Percentiles rank a stretch among this genome's conserved stretches.
These are phyloP conservation scores for Mus pahari DNA, from an alignment of 2,113 vertebrate genomes.

Conservation along the genomic window DNA sequence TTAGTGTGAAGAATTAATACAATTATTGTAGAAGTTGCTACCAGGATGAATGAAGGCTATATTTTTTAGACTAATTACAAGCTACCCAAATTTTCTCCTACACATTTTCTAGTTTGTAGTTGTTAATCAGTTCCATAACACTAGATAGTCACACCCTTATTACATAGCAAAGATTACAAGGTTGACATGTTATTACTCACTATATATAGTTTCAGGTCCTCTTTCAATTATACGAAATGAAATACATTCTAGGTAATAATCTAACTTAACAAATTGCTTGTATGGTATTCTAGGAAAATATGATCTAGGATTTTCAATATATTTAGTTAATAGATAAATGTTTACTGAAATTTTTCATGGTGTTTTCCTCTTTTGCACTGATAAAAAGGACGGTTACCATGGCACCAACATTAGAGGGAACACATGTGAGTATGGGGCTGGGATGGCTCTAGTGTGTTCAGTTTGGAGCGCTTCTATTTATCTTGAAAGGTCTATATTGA, in stretches of 20 bases:
- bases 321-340: not conserved
- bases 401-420: not conserved
- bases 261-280: not conserved
- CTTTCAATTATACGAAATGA: not conserved
- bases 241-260: not conserved
- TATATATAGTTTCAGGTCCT: not conserved
- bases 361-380: not conserved
- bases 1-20: not conserved
- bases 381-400: not conserved
- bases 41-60: not conserved
- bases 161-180: not conserved
- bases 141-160: not conserved
- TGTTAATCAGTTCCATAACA: accelerated
- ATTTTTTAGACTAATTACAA: not conserved
- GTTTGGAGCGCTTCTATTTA: not conserved
- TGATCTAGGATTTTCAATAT: not conserved
- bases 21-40: not conserved
- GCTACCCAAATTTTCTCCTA: not conserved
- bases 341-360: not conserved
- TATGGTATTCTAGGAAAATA: not conserved
- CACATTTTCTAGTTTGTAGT: not conserved
- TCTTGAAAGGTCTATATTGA: not conserved
- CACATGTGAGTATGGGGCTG: not conserved
- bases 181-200: not conserved
- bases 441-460: not conserved